These are phyloP conservation scores for Melopsittacus undulatus DNA, from an alignment of 2,797 vertebrate species.

Conservation along the genomic window DNA sequence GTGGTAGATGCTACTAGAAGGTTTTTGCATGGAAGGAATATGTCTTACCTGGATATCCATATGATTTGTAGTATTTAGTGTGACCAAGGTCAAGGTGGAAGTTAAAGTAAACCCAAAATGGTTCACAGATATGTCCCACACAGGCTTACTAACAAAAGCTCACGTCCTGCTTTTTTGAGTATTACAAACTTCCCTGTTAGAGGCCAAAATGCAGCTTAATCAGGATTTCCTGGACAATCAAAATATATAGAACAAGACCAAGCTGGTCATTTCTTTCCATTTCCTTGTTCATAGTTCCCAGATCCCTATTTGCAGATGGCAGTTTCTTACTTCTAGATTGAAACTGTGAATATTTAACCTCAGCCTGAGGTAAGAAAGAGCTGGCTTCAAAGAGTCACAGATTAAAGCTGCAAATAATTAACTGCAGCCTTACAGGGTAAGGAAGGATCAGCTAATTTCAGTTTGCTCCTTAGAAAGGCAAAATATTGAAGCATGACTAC, in stretches of 20 bases:
- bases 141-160: not conserved
- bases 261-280: not conserved
- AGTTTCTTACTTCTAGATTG: not conserved
- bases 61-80: not conserved
- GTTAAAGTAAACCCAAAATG: not conserved
- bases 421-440: not conserved
- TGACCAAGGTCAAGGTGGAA: not conserved
- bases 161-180: not conserved
- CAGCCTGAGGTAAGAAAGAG: not conserved
- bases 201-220: not conserved
- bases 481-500: not conserved
- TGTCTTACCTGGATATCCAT: not conserved
- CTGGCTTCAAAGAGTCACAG: not conserved
- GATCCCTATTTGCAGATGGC: not conserved
- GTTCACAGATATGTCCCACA: not conserved
- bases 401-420: conserved; percentile 22
- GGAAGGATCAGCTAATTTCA: not conserved
- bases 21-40: not conserved
- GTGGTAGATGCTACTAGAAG: not conserved
- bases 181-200: not conserved
- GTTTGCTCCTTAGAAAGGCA: not conserved
- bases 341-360: conserved; percentile 25
- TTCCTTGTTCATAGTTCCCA: not conserved
- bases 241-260: not conserved
- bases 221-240: conserved; percentile 8